Evolutionary conservation across 2,113 vertebrate species (phyloP).

Genomic region (Oxyruncus cristatus): DNA sequence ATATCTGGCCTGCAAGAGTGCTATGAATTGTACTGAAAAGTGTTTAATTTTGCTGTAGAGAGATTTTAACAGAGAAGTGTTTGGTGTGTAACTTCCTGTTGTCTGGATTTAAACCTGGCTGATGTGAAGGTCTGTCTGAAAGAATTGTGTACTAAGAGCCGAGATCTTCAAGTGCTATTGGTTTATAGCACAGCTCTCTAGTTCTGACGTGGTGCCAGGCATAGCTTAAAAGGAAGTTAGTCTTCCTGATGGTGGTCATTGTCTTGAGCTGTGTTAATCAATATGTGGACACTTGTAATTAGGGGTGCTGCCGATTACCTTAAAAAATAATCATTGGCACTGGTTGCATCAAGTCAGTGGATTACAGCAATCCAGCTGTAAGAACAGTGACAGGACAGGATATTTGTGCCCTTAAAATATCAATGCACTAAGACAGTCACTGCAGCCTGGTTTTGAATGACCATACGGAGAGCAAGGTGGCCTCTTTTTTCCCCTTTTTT

Average conservation of each 20-base stretch:
- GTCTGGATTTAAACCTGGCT: not conserved
- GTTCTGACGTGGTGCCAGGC: not conserved
- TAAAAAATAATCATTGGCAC: not conserved
- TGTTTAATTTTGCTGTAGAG: not conserved
- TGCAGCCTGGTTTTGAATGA: not conserved
- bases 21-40: not conserved
- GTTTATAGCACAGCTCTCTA: not conserved
- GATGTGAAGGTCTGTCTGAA: not conserved
- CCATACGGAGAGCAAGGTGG: not conserved
- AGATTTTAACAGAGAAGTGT: not conserved
- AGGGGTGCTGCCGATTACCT: not conserved
- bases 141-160: not conserved
- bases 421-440: too few relatives aligned
- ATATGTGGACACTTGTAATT: not conserved
- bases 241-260: not conserved
- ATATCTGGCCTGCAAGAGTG: not conserved
- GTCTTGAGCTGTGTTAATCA: not conserved
- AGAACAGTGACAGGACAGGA: not conserved
- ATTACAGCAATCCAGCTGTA: not conserved
- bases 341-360: not conserved
- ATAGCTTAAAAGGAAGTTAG: not conserved
- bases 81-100: not conserved
- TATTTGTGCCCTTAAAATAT: not conserved
- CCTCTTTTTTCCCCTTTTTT: not conserved
- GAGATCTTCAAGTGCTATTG: not conserved